Conservation (phyloP, 2,888 invertebrate species). For the Agapetus fuscipes region DNA sequence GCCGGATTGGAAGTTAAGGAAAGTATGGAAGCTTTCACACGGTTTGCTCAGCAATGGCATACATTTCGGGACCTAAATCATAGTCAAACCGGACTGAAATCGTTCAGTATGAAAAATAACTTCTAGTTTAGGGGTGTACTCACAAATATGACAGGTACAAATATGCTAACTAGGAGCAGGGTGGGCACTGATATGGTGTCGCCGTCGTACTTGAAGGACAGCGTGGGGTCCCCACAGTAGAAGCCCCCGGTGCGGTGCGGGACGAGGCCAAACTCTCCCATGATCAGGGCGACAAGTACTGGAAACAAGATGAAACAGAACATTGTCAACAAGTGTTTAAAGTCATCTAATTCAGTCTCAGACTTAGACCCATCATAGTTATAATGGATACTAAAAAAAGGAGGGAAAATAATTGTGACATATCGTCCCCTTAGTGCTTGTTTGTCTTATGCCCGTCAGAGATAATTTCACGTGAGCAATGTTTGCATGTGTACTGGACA, state of each 20-base stretch:
- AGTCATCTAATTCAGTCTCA: too few relatives aligned
- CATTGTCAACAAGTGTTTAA: not conserved
- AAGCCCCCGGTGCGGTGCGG: slow-evolving; percentile 57
- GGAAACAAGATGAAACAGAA: slow-evolving; percentile 37
- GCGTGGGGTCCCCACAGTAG: slow-evolving; percentile 60
- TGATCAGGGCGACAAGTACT: slow-evolving; percentile 48
- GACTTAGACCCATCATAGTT: not conserved
- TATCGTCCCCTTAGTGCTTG: too few relatives aligned
- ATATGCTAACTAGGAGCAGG: slow-evolving; percentile 43
- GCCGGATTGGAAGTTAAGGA: too few relatives aligned
- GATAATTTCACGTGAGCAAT: too few relatives aligned
- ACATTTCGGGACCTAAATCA: slow-evolving; percentile 7
- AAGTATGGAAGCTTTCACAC: too few relatives aligned
- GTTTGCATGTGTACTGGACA: too few relatives aligned
- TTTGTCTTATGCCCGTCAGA: too few relatives aligned
- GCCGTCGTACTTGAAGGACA: slow-evolving; percentile 55
- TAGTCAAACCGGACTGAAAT: too few relatives aligned
- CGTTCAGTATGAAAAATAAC: too few relatives aligned
- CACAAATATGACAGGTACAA: slow-evolving; percentile 51
- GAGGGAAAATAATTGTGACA: too few relatives aligned
- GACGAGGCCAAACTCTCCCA: slow-evolving; percentile 55
- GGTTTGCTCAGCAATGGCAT: too few relatives aligned
- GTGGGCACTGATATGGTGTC: slow-evolving; percentile 54
- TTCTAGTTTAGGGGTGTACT: too few relatives aligned
- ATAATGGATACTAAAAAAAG: not conserved